Evolutionary conservation across 2,113 vertebrate genomes (phyloP).

Genomic region (Sigmodon hispidus): DNA sequence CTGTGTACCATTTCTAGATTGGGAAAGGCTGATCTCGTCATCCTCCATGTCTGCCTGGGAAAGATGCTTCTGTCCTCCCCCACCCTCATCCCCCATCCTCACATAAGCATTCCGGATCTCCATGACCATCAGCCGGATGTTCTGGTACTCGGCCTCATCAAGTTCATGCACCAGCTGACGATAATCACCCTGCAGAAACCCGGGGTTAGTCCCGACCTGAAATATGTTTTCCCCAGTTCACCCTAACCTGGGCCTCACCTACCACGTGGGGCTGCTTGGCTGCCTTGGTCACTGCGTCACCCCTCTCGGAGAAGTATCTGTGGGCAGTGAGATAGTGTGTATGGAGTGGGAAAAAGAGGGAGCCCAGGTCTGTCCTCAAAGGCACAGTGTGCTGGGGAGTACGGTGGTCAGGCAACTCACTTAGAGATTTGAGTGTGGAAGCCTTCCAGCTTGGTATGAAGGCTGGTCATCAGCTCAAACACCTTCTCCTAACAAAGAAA

Average conservation of each 20-base stretch:
- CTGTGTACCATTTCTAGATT: constrained; percentile 43
- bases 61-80: constrained; percentile 23
- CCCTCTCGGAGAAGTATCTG: constrained; percentile 93
- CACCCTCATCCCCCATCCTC: constrained; percentile 71
- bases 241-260: constrained; percentile 60
- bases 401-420: constrained; percentile 81
- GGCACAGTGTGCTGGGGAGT: neutral
- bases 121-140: constrained; percentile 91
- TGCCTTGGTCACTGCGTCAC: constrained; percentile 93
- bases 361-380: neutral
- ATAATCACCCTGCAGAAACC: constrained; percentile 89
- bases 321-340: neutral
- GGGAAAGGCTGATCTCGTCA: neutral
- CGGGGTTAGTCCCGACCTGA: constrained; percentile 34
- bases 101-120: constrained; percentile 93
- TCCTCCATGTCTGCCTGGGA: constrained; percentile 42
- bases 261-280: constrained; percentile 93
- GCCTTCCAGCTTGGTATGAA: constrained; percentile 92
- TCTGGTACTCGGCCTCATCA: constrained; percentile 91
- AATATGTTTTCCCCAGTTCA: neutral
- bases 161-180: constrained; percentile 93
- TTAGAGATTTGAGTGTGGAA: constrained; percentile 94
- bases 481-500: constrained; percentile 91
- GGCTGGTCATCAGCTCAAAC: constrained; percentile 92
- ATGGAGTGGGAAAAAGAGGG: neutral